A percentile compares a stretch with the other conserved stretches of the same genome.
These are phyloP conservation scores for Cosmopolites sordidus DNA, from an alignment of 2,888 invertebrate species.

Conservation along the genomic window DNA sequence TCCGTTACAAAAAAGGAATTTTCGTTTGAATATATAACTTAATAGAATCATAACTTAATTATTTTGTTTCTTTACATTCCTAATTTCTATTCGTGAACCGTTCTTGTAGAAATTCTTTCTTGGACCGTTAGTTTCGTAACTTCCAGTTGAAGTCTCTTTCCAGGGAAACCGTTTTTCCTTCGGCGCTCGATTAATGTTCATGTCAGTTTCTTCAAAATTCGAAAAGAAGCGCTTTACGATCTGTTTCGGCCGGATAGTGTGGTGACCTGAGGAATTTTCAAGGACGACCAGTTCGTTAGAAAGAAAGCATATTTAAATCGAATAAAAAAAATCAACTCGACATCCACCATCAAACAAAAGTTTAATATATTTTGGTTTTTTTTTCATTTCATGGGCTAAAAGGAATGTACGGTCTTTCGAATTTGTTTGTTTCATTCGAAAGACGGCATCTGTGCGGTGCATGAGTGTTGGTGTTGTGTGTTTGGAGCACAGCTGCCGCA, in stretches of 20 bases:
- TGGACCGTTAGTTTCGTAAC: background rate
- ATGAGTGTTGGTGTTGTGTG: background rate
- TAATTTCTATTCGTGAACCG: too few relatives aligned
- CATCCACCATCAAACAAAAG: background rate
- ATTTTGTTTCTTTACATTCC: too few relatives aligned
- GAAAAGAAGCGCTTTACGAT: too few relatives aligned
- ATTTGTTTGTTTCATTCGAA: background rate
- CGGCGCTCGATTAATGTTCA: too few relatives aligned
- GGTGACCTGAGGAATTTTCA: slow-evolving; percentile 24
- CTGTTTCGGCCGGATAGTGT: too few relatives aligned
- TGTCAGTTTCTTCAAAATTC: background rate
- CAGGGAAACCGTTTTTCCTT: background rate
- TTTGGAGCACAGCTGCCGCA: slow-evolving; percentile 5
- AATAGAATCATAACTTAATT: too few relatives aligned
- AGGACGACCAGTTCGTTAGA: slow-evolving; percentile 19
- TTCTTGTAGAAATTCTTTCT: too few relatives aligned
- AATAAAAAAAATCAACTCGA: slow-evolving; percentile 1
- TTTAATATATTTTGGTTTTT: too few relatives aligned
- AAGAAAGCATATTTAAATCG: slow-evolving; percentile 16
- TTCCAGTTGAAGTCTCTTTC: background rate
- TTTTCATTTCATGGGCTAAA: too few relatives aligned
- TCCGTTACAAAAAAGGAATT: slow-evolving; percentile 8
- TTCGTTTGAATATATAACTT: background rate
- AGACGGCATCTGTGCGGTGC: background rate
- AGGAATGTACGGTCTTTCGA: too few relatives aligned